Conservation (phyloP, 2,797 vertebrate species). For the Poecilia velifera region DNA sequence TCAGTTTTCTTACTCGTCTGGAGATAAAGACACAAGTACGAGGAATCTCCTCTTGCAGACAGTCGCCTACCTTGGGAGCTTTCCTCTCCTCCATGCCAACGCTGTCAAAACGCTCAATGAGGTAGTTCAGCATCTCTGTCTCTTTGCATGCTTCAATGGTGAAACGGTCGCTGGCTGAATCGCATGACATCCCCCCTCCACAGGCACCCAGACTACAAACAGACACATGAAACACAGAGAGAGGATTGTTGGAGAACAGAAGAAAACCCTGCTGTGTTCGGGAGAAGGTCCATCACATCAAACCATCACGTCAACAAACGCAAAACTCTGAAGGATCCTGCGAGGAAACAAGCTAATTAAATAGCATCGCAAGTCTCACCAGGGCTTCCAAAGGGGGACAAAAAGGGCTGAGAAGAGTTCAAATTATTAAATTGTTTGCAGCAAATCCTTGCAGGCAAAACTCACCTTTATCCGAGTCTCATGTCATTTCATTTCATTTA, state of each 20-base stretch:
- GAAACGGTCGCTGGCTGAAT: slow-evolving; percentile 93
- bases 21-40: background rate
- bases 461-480: background rate
- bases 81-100: slow-evolving; percentile 99
- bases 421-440: slow-evolving; percentile 29
- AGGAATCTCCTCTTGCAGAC: background rate
- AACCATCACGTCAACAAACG: slow-evolving; percentile 43
- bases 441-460: slow-evolving; percentile 23
- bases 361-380: slow-evolving; percentile 32
- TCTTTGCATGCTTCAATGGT: slow-evolving; percentile 97
- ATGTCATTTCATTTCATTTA: too few relatives aligned
- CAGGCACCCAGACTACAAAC: slow-evolving; percentile 87
- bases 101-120: slow-evolving; percentile 99
- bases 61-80: slow-evolving; percentile 91
- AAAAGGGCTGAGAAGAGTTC: background rate
- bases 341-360: slow-evolving; percentile 66
- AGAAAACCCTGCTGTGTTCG: slow-evolving; percentile 2
- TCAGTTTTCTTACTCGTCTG: background rate
- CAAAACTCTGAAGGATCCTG: slow-evolving; percentile 46
- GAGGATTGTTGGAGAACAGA: slow-evolving; percentile 21
- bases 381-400: slow-evolving; percentile 8
- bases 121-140: slow-evolving; percentile 99
- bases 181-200: slow-evolving; percentile 86
- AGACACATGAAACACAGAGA: slow-evolving; percentile 27
- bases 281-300: slow-evolving; percentile 16